A percentile compares a stretch with the other conserved stretches of the same genome.
phyloP scores from a whole-genome alignment of 2,113 vertebrate genomes.

The Sus scrofa region T2T-Sscrofa CM000824.6:202266001-202266500 shows the following conservation, averaged over 20 bases:
- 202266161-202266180: not conserved
- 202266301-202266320: not conserved
- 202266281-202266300: slow-evolving; percentile 33
- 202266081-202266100: not conserved
- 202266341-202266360: slow-evolving; percentile 4
- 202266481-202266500: slow-evolving; percentile 12
- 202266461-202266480: not conserved
- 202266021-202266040: not conserved
- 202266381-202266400: slow-evolving; percentile 32
- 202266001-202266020: not conserved
- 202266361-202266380: slow-evolving; percentile 59
- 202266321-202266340: slow-evolving; percentile 49
- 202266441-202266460: slow-evolving; percentile 35
- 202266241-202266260: slow-evolving; percentile 33
- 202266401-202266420: slow-evolving; percentile 60
- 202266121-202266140: not conserved
- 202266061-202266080: not conserved
- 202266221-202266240: not conserved
- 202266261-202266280: slow-evolving; percentile 48
- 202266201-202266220: not conserved
- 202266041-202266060: slow-evolving; percentile 23
- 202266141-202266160: not conserved
- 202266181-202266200: not conserved
- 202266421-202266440: slow-evolving; percentile 28
- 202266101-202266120: slow-evolving; percentile 32